These are phyloP conservation scores for Agrochola litura DNA, from an alignment of 2,888 invertebrate species.

Conservation along the genomic window DNA sequence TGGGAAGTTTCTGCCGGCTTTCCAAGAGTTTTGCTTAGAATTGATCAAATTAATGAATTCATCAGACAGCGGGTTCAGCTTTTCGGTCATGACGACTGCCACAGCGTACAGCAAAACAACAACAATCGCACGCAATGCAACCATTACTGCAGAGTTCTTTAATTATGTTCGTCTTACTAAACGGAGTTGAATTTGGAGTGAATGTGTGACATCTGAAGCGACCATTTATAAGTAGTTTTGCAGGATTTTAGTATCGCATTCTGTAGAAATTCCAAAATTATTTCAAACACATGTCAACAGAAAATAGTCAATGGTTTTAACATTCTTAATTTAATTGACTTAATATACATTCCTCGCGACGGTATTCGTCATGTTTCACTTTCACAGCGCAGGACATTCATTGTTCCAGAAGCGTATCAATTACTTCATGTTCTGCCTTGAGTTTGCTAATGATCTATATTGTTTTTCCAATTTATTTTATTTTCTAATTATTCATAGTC, in stretches of 20 bases:
- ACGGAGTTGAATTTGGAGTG: background rate
- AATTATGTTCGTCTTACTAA: background rate
- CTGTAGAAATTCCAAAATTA: constrained; percentile 1
- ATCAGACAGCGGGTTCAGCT: constrained; percentile 33
- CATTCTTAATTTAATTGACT: constrained; percentile 1
- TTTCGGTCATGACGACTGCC: background rate
- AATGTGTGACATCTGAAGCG: background rate
- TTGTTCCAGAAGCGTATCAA: background rate
- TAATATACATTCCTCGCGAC: background rate
- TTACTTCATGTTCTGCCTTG: background rate
- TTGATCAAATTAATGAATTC: constrained; percentile 37
- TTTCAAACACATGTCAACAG: background rate
- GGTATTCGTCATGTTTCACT: background rate
- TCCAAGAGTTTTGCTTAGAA: constrained; percentile 37
- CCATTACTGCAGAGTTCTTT: constrained; percentile 10
- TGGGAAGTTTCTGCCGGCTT: constrained; percentile 41
- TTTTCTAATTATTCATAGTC: background rate
- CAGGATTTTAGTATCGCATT: constrained; percentile 1
- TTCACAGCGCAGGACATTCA: background rate
- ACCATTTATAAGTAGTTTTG: constrained; percentile 21
- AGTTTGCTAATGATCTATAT: background rate
- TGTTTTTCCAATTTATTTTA: background rate
- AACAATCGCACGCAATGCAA: background rate
- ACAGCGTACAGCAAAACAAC: constrained; percentile 3
- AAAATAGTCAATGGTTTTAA: background rate